These are phyloP conservation scores for Gymnorhina tibicen DNA, from an alignment of 2,113 vertebrate species.

Conservation along the genomic window DNA sequence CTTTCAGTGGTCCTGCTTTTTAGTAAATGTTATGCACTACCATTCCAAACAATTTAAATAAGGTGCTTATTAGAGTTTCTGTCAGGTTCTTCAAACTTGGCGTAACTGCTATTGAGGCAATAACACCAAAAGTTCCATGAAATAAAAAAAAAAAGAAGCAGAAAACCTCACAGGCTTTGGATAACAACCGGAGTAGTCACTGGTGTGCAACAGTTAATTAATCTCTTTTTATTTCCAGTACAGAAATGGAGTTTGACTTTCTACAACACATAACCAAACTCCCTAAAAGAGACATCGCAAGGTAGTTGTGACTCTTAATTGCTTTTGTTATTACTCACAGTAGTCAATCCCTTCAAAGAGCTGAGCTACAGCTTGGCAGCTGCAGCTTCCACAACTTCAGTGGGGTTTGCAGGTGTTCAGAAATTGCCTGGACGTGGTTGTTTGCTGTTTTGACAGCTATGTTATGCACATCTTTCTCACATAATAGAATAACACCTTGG, in stretches of 20 bases:
- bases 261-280: neutral
- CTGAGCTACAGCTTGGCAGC: neutral
- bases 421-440: neutral
- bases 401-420: neutral
- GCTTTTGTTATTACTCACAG: neutral
- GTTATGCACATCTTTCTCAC: neutral
- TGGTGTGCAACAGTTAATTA: neutral
- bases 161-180: neutral
- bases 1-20: neutral
- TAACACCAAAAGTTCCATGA: neutral
- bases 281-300: neutral
- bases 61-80: neutral
- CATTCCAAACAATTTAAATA: neutral
- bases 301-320: neutral
- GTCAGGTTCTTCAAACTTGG: neutral
- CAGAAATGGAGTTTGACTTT: neutral
- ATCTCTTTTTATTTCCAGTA: neutral
- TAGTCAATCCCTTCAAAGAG: neutral
- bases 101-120: neutral
- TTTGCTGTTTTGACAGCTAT: neutral
- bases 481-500: neutral
- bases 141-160: neutral
- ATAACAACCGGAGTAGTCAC: neutral
- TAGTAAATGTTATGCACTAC: neutral
- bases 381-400: neutral